Base-by-base conservation (phyloP, 2,113 vertebrate genomes). In the Sminthopsis crassicaudata region DNA sequence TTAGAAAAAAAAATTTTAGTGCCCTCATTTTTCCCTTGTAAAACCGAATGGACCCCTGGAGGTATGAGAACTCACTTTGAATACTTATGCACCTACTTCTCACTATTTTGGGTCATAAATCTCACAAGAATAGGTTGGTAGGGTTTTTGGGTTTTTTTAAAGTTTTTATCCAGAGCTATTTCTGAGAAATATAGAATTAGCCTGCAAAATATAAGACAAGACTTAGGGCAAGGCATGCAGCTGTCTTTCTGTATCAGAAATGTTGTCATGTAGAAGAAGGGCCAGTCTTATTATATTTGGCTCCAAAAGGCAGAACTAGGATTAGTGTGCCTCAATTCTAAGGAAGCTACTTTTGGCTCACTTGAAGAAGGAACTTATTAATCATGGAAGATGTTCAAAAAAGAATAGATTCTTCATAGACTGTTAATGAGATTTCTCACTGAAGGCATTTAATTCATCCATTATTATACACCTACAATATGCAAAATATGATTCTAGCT, bases 111-210 rank as follows among this genome's bases (percentile, higher is more conserved):
- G 53, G 57, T 25, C 16, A 48, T 19, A 4, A 30, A 54, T 54
- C 24, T 91, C 84, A 1, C 0, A 48, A 67, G 52, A 90, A 88
- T 46, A 24, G 46, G 88, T 5, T 2, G 10, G 76, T 46, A 36
- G 12, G 50, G 46, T 84, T 84, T 16, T n/a, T n/a, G n/a, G 4
- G 36, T 67, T 76, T 67, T 76, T n/a, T 76, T 76, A n/a, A 42
- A 84, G 19, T 84, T 84, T 84, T 84, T 23, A 84, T 84, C 36
- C 67, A 42, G n/a, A 23, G 7, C 6, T 84, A 76, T 84, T 96
- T 96, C 25, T 6, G 92, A 50, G 53, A 94, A 89, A 30, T 55
- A 0, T 50, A 93, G 67, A 84, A 84, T 42, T 84, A 84, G 67
- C 36, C n/a, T 84, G 36, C n/a, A 84, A 16, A 84, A 42, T 84